Evolutionary conservation across 1,140 invertebrate species (phyloP).

Genomic region (Chymomyza costata): DNA sequence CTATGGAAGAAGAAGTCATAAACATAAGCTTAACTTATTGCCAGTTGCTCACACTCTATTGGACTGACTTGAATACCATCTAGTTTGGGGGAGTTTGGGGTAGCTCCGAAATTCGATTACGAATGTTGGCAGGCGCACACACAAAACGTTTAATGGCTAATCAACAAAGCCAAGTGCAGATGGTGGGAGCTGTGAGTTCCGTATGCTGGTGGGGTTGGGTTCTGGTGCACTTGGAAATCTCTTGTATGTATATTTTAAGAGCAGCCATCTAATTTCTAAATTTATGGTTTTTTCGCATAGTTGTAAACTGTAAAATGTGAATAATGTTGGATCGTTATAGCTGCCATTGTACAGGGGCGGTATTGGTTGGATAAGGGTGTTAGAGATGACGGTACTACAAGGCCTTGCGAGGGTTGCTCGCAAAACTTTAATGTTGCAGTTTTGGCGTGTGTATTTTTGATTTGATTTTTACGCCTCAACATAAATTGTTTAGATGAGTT

Average conservation of each 20-base stretch:
- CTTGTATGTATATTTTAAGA: conserved; percentile 12
- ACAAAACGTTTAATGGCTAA: conserved; percentile 48
- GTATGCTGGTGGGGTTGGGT: background rate
- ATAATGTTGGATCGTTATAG: conserved; percentile 31
- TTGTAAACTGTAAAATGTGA: conserved; percentile 72
- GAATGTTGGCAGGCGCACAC: conserved; percentile 1
- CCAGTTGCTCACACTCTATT: background rate
- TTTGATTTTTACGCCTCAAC: conserved; percentile 73
- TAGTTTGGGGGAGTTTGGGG: background rate
- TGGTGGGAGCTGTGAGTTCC: too few species aligned
- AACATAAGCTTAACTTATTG: conserved; percentile 21
- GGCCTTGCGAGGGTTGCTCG: conserved; percentile 3
- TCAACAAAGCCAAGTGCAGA: conserved; percentile 17
- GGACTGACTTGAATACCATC: too few species aligned
- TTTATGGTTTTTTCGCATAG: conserved; percentile 72
- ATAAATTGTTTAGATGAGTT: conserved; percentile 75
- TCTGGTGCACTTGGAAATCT: conserved; percentile 3
- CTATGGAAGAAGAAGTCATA: conserved; percentile 16
- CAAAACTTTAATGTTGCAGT: conserved; percentile 64
- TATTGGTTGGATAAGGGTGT: background rate
- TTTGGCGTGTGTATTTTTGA: conserved; percentile 65
- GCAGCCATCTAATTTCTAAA: conserved; percentile 60
- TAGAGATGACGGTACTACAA: background rate
- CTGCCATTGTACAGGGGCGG: conserved; percentile 16
- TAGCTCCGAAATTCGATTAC: conserved; percentile 14